phyloP scores from a whole-genome alignment of 2,113 vertebrate genomes.

The Gambusia holbrooki region DNA sequence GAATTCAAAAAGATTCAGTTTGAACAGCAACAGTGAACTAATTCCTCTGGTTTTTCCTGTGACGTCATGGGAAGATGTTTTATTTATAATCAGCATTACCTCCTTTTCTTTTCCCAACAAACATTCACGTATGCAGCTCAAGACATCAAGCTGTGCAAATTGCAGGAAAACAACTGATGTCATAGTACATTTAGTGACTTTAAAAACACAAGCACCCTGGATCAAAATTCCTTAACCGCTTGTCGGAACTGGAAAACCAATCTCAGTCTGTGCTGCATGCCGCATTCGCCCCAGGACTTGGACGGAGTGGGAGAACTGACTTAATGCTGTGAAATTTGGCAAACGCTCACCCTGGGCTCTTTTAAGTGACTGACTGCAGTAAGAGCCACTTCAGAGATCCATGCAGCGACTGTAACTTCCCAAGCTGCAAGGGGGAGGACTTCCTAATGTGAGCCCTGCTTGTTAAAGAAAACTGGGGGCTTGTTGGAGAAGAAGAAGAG shows the following conservation, averaged over 20 bases:
- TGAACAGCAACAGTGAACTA: neutral
- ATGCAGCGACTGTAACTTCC: conserved; percentile 11
- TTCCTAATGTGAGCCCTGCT: conserved; percentile 6
- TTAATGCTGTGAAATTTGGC: conserved; percentile 51
- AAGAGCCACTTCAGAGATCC: conserved; percentile 40
- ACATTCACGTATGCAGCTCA: no score
- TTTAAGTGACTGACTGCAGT: conserved; percentile 53
- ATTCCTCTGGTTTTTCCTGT: neutral
- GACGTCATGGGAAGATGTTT: neutral
- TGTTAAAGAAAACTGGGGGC: conserved; percentile 2
- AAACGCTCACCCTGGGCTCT: conserved; percentile 27
- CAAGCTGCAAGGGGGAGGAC: neutral
- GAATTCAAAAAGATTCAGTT: neutral
- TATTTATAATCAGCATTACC: neutral
- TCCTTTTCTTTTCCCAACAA: neutral
- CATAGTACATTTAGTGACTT: neutral
- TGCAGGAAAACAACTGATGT: neutral
- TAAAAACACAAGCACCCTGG: neutral
- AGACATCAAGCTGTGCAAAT: neutral
- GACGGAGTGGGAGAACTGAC: conserved; percentile 20
- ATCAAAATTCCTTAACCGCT: neutral
- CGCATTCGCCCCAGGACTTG: conserved; percentile 14
- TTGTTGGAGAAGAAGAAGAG: neutral
- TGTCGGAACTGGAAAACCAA: neutral
- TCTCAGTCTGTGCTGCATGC: conserved; percentile 19